Conservation (phyloP, 1,140 invertebrate genomes). For the Agrilus planipennis region DNA sequence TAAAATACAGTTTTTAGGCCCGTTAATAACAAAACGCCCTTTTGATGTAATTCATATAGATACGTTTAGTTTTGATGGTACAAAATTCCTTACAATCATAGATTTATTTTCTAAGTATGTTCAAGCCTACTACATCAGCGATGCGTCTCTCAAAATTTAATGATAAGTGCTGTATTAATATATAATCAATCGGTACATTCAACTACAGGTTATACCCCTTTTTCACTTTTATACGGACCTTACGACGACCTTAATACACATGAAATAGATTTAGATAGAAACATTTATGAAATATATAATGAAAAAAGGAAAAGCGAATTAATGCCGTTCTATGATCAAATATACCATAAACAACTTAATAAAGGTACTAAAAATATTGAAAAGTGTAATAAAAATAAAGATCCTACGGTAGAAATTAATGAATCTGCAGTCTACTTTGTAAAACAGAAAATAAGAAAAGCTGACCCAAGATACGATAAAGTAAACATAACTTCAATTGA, state of each 20-base stretch:
- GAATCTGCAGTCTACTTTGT: conserved; percentile 4
- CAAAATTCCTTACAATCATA: conserved; percentile 20
- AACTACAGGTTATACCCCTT: conserved; percentile 10
- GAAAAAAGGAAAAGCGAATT: conserved; percentile 9
- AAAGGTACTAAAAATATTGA: conserved; percentile 2
- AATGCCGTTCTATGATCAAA: conserved; percentile 9
- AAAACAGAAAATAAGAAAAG: conserved; percentile 1
- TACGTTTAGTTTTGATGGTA: conserved; percentile 12
- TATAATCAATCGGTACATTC: conserved; percentile 22
- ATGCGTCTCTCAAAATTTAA: conserved; percentile 11
- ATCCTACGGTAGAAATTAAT: conserved; percentile 4
- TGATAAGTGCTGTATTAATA: conserved; percentile 11
- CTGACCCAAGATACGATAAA: conserved; percentile 2
- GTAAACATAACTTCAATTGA: background rate
- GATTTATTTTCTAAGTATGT: conserved; percentile 22
- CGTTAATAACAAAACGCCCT: conserved; percentile 13
- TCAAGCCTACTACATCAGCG: conserved; percentile 12
- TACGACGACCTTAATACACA: conserved; percentile 9
- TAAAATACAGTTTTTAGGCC: conserved; percentile 7
- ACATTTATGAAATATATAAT: conserved; percentile 8
- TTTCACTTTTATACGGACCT: conserved; percentile 2
- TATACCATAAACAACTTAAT: conserved; percentile 6
- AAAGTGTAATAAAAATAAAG: conserved; percentile 7
- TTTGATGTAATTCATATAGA: conserved; percentile 21
- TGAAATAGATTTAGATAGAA: conserved; percentile 9